A percentile compares a stretch with the other conserved stretches of the same genome.
Evolutionary conservation across 2,113 vertebrate species (phyloP).

Genomic region (Actenoides hombroni): DNA sequence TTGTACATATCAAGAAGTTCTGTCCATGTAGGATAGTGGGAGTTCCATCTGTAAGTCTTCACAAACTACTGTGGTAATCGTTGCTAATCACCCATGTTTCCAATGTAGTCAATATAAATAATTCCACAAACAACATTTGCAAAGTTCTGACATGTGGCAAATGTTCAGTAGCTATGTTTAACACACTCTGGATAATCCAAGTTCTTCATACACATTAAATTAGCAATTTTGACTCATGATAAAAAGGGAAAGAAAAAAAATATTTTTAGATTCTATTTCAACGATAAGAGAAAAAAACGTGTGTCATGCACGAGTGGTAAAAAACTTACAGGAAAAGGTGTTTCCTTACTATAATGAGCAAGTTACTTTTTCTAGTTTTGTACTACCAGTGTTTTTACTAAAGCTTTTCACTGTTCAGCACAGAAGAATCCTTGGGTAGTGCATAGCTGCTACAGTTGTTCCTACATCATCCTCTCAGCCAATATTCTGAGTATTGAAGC

Average conservation of each 20-base stretch:
- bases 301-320: background rate
- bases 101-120: conserved; percentile 57
- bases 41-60: conserved; percentile 57
- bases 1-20: background rate
- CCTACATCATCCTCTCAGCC: background rate
- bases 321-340: background rate
- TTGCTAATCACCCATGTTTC: conserved; percentile 36
- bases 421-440: background rate
- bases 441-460: background rate
- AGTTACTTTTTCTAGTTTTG: background rate
- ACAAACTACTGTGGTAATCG: background rate
- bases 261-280: background rate
- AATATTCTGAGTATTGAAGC: background rate
- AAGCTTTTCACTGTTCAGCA: background rate
- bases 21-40: conserved; percentile 33
- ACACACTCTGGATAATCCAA: conserved; percentile 41
- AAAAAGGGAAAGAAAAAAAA: background rate
- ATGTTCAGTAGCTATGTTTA: conserved; percentile 56
- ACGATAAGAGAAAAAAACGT: background rate
- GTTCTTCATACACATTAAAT: conserved; percentile 32
- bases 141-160: conserved; percentile 55
- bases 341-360: background rate
- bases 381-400: background rate
- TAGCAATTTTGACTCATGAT: conserved; percentile 51
- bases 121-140: conserved; percentile 60